These are phyloP conservation scores for Drosophila rubida DNA, from an alignment of 2,888 invertebrate genomes.

Conservation along the genomic window DNA sequence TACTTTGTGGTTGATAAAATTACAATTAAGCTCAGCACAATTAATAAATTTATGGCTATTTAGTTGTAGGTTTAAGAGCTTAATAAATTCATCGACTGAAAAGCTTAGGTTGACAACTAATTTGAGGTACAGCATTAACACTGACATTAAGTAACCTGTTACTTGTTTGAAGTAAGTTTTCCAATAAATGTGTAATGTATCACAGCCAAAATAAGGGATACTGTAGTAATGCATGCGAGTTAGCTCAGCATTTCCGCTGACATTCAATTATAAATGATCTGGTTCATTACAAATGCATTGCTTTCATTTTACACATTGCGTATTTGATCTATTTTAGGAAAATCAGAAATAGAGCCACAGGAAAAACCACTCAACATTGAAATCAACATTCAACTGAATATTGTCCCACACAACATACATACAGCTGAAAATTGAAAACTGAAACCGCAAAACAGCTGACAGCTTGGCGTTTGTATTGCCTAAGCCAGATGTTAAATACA, in stretches of 20 bases:
- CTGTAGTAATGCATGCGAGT: not conserved
- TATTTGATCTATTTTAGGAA: conserved; percentile 25
- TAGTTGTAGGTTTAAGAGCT: not conserved
- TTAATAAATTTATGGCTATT: conserved; percentile 1
- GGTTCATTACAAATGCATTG: conserved; percentile 22
- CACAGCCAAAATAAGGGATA: not conserved
- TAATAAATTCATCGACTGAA: not conserved
- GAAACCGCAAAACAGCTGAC: conserved; percentile 32
- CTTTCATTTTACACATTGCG: conserved; percentile 6
- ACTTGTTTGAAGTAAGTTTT: not conserved
- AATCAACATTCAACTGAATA: conserved; percentile 28
- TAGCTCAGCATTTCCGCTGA: not conserved
- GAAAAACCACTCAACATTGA: conserved; percentile 32
- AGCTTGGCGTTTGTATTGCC: conserved; percentile 6
- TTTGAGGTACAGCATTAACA: not conserved
- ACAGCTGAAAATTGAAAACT: conserved; percentile 44
- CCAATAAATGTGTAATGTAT: not conserved
- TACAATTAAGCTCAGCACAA: not conserved
- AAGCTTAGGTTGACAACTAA: not conserved
- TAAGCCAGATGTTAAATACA: conserved; percentile 51
- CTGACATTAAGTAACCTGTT: not conserved
- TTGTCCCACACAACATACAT: conserved; percentile 1
- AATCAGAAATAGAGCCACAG: conserved; percentile 33
- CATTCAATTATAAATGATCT: conserved; percentile 21
- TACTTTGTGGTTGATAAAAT: not conserved